These are phyloP conservation scores for Carcharodon carcharias DNA, from an alignment of 2,797 vertebrate species.

Conservation along the genomic window DNA sequence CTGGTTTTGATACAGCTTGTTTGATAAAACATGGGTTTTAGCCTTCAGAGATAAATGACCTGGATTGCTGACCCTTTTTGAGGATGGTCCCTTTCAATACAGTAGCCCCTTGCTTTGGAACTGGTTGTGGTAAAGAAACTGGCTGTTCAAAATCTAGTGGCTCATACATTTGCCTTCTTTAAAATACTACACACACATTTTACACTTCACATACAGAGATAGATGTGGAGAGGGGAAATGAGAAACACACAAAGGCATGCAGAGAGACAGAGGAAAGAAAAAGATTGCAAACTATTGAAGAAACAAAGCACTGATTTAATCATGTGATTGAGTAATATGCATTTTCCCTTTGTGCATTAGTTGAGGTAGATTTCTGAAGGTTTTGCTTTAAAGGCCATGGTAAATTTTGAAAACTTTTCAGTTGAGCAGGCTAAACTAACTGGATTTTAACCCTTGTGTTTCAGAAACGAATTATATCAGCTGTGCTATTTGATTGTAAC, in stretches of 20 bases:
- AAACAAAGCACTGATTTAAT: background rate
- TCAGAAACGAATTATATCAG: conserved; percentile 1
- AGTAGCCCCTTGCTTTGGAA: background rate
- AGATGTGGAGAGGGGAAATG: background rate
- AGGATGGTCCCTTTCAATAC: background rate
- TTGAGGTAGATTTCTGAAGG: background rate
- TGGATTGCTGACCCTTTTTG: too few relatives aligned
- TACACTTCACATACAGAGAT: background rate
- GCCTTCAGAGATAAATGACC: too few relatives aligned
- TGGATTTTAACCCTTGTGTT: background rate
- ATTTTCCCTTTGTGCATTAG: background rate
- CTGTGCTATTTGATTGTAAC: background rate
- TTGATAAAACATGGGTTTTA: too few relatives aligned
- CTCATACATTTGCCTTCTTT: background rate
- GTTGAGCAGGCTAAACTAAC: background rate
- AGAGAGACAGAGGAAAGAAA: background rate
- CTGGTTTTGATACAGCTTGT: too few relatives aligned
- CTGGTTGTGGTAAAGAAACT: background rate
- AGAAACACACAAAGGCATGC: background rate
- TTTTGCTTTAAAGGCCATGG: background rate
- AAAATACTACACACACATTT: background rate
- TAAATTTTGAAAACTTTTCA: background rate
- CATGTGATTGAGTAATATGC: background rate
- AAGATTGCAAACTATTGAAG: background rate
- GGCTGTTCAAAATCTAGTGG: background rate